Evolutionary conservation across 2,113 vertebrate genomes (phyloP).

Genomic region (Sus scrofa): T2T-Sscrofa CM000814.6:108103001-108103500

Average conservation of each 20-base stretch:
- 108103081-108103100: constrained; percentile 78
- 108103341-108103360: background rate
- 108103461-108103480: too few relatives aligned
- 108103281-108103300: constrained; percentile 44
- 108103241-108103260: background rate
- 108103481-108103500: too few relatives aligned
- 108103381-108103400: background rate
- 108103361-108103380: background rate
- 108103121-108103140: constrained; percentile 64
- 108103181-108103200: background rate
- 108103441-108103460: too few relatives aligned
- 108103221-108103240: background rate
- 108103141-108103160: constrained; percentile 45
- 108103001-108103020: constrained; percentile 52
- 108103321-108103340: background rate
- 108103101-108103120: constrained; percentile 69
- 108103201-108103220: constrained; percentile 51
- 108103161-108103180: constrained; percentile 29
- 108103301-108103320: background rate
- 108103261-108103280: constrained; percentile 13
- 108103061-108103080: constrained; percentile 72
- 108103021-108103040: constrained; percentile 78
- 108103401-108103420: too few relatives aligned
- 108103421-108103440: too few relatives aligned
- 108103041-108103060: constrained; percentile 43